Conservation (phyloP, 2,888 invertebrate species). For the Drosophila anceps region DNA sequence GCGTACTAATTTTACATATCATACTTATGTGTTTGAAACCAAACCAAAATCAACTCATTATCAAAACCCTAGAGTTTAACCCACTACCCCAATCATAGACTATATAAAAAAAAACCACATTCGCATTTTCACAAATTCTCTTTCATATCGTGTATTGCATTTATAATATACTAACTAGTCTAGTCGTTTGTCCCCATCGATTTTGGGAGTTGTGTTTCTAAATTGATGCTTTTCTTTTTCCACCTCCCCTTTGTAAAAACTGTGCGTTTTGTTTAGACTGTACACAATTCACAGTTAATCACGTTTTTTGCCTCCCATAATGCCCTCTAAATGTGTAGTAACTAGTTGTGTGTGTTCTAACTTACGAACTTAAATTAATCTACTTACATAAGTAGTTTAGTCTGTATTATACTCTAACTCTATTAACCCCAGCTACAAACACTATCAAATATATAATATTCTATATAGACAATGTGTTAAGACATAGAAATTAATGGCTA, state of each 20-base stretch:
- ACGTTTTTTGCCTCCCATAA: slow-evolving; percentile 40
- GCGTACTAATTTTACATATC: slow-evolving; percentile 46
- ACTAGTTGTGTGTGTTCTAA: slow-evolving; percentile 50
- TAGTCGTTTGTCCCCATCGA: slow-evolving; percentile 22
- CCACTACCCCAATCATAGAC: slow-evolving; percentile 25
- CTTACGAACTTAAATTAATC: slow-evolving; percentile 32
- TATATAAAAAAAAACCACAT: slow-evolving; percentile 30
- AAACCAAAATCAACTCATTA: slow-evolving; percentile 26
- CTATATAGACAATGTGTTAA: slow-evolving; percentile 8
- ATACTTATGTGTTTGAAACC: slow-evolving; percentile 51
- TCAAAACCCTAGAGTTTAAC: slow-evolving; percentile 18
- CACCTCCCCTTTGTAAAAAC: slow-evolving; percentile 17
- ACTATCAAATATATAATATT: slow-evolving; percentile 6
- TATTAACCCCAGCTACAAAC: slow-evolving; percentile 12
- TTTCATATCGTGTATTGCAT: slow-evolving; percentile 44
- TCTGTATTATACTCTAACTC: slow-evolving; percentile 35
- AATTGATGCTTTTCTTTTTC: slow-evolving; percentile 35
- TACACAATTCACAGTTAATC: slow-evolving; percentile 46
- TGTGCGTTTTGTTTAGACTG: slow-evolving; percentile 53
- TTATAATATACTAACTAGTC: slow-evolving; percentile 34
- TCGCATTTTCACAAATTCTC: slow-evolving; percentile 32
- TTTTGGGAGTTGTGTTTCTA: slow-evolving; percentile 14
- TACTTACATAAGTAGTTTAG: slow-evolving; percentile 48
- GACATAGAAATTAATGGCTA: not conserved
- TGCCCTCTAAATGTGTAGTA: slow-evolving; percentile 64